Evolutionary conservation across 2,797 vertebrate genomes (phyloP), one percentile per base, ranked within the genome.

Genomic region (Chelon auratus): DNA sequence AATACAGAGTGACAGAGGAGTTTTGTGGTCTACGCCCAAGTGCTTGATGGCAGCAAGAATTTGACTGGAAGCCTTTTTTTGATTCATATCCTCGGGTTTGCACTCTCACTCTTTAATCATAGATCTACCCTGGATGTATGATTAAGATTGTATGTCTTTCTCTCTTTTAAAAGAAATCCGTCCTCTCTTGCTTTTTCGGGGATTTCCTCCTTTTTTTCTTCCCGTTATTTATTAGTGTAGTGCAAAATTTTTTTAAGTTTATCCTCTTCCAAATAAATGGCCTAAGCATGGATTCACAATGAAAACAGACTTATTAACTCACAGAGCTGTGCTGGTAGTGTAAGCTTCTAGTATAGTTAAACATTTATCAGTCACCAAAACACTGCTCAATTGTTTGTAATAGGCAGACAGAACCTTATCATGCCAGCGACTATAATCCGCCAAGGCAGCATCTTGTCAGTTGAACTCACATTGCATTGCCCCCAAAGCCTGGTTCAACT

Each of bases 21-120:
- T 55, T 71, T 60, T 63, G 26, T 63, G 11, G 17, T 53, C 37
- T 12, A 11, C 14, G 8, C 67, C 20, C 26, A 43, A 20, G 33
- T 43, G 18, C 22, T 63, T 26, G 26, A 54, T 51, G 47, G 48
- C 45, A 62, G 47, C 47, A 53, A 18, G 50, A 67, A 18, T 47
- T 56, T 71, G 11, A 26, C 11, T 33, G 11, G 9, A 45, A 6
- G 62, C 24, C 14, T 33, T 20, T 42, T 12, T 56, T 3, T 18
- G 4, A 55, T 20, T 17, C 9, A 5, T 5, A 24, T 4, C 24
- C 2, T 60, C n/a, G 4, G 36, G 17, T 75, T 40, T 47, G 26
- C 17, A 40, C 17, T 33, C 63, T 1, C 11, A 10, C 12, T 63
- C 30, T 10, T 60, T 26, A 26, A 26, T 26, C 24, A 26, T 26